Evolutionary conservation across 2,888 invertebrate genomes (phyloP), one percentile per base, ranked within the genome.

Genomic region (Lithophane socia): DNA sequence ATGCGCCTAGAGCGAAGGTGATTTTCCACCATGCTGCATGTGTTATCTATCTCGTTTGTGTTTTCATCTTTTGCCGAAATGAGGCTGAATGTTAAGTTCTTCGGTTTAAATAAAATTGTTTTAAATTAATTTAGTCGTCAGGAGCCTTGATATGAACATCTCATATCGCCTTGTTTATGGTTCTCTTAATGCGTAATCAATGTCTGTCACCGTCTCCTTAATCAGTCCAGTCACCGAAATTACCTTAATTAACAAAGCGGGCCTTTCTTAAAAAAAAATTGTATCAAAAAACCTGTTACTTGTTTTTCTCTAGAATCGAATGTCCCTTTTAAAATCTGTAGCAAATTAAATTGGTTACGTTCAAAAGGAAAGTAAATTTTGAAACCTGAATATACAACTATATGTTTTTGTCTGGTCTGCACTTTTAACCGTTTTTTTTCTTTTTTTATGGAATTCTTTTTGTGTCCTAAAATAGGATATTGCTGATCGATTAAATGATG

Each of bases 221-320:
- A 93, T 92, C 91, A 93, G 91, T 78, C 90, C 92, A 92, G 92
- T 93, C 91, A 91, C 91, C 91, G 85, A 94, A 95, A 95, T 94
- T 94, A 90, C 93, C 91, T 92, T 94, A 90, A 95, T 95, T 95
- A 94, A 92, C 92, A 92, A 92, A 91, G 87, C 88, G 89, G 85
- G 87, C 90, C 93, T 92, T 93, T 93, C 92, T 92, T 92, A 91
- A 86, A 85, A 84, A 90, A 90, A 91, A 94, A 92, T 91, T 93
- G 93, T 94, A 94, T 92, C 93, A 93, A 89, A 88, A 88, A 91
- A 93, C 93, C 93, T 83, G 92, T 93, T 93, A 82, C 47, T 65
- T 86, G 88, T 91, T 92, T 91, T 90, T 89, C 91, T 89, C 92
- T 92, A 93, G 90, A 92, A 93, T 91, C 90, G 92, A 90, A 91